phyloP scores from a whole-genome alignment of 2,797 vertebrate species.

The Anguilla pacifica region DNA sequence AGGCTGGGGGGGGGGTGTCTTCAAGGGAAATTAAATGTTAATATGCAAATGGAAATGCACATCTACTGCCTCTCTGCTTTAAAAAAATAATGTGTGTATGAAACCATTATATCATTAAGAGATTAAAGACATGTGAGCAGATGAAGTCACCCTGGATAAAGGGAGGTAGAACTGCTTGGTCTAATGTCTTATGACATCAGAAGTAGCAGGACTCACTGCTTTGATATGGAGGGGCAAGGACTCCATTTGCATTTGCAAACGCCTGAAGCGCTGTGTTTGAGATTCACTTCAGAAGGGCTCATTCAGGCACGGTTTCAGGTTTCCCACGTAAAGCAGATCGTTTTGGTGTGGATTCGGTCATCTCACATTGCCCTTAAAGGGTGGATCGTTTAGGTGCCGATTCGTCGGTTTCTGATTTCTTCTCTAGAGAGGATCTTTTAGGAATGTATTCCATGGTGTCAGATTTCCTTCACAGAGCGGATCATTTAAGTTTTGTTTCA shows the following conservation, averaged over 20 bases:
- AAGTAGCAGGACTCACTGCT: not conserved
- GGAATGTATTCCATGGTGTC: no score
- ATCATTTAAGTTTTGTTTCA: no score
- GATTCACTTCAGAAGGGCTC: not conserved
- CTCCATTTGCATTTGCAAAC: not conserved
- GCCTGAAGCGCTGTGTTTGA: not conserved
- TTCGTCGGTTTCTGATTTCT: no score
- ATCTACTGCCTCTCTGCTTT: not conserved
- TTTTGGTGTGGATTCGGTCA: no score
- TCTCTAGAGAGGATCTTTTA: no score
- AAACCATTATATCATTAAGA: not conserved
- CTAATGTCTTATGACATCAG: not conserved
- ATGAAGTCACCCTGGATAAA: not conserved
- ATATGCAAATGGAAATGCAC: not conserved
- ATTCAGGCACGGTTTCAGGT: not conserved
- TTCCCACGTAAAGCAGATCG: not conserved
- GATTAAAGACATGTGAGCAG: not conserved
- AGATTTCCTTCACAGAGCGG: no score
- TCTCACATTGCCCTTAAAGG: no score
- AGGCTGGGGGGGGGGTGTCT: not conserved
- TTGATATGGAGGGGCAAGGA: not conserved
- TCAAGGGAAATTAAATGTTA: not conserved
- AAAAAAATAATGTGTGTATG: not conserved
- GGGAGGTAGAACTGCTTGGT: not conserved
- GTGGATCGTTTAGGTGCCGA: no score